Conservation (phyloP, 1,140 invertebrate genomes). For the Diorhabda carinulata region DNA sequence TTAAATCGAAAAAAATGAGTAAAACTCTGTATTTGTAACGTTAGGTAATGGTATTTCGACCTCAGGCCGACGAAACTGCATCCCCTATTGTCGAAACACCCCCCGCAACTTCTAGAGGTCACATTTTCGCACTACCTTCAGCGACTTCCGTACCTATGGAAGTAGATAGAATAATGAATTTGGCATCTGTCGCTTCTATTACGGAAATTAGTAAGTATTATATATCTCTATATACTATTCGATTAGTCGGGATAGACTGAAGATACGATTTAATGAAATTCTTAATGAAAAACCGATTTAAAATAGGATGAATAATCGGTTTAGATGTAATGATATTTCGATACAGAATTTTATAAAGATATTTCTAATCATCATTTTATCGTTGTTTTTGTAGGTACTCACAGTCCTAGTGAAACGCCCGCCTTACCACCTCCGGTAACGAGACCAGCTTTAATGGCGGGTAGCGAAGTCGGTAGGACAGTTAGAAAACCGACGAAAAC, state of each 20-base stretch:
- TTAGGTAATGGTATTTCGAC: constrained; percentile 20
- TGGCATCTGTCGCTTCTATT: constrained; percentile 5
- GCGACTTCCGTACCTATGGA: constrained; percentile 10
- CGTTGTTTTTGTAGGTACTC: constrained; percentile 9
- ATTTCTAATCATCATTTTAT: not conserved
- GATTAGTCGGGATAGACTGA: too few species aligned
- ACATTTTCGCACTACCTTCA: constrained; percentile 9
- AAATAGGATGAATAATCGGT: too few species aligned
- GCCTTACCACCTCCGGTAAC: constrained; percentile 49
- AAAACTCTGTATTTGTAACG: not conserved
- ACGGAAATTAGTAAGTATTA: not conserved
- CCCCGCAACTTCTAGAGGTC: not conserved
- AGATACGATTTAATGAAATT: too few species aligned
- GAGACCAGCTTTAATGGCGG: constrained; percentile 52
- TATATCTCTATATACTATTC: not conserved
- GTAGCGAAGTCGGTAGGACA: constrained; percentile 53
- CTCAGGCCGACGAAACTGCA: constrained; percentile 28
- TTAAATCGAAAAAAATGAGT: not conserved
- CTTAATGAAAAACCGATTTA: too few species aligned
- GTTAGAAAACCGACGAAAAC: constrained; percentile 39
- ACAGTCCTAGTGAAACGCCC: constrained; percentile 24
- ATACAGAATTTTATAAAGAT: not conserved
- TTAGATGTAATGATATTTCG: not conserved
- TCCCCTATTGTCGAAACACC: constrained; percentile 6
- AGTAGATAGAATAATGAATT: constrained; percentile 10